phyloP scores from a whole-genome alignment of 1,140 invertebrate genomes.

The Batillaria attramentaria region DNA sequence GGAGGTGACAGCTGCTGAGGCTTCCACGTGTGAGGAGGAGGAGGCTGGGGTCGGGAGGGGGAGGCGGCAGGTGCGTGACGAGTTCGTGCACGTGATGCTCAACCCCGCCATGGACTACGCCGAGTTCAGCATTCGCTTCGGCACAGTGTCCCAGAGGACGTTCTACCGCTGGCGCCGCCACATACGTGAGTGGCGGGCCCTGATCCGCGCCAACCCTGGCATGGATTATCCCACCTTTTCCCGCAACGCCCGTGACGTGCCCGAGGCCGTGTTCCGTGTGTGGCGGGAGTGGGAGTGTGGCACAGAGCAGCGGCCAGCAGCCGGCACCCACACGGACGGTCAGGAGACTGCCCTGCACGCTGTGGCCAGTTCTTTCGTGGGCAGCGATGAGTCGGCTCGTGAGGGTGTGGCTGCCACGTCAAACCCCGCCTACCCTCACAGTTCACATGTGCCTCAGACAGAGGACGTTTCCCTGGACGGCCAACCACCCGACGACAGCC shows the following conservation, averaged over 20 bases:
- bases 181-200: slow-evolving; percentile 25
- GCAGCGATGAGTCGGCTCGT: no score
- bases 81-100: slow-evolving; percentile 36
- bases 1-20: no score
- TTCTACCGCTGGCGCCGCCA: slow-evolving; percentile 39
- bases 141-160: slow-evolving; percentile 32
- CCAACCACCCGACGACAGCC: no score
- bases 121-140: slow-evolving; percentile 32
- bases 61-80: slow-evolving; percentile 27
- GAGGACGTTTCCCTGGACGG: neutral
- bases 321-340: neutral
- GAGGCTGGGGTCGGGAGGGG: neutral
- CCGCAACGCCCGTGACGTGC: slow-evolving; percentile 24
- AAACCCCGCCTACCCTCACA: neutral
- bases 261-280: slow-evolving; percentile 31
- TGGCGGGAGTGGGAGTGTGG: slow-evolving; percentile 30
- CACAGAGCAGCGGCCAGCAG: neutral
- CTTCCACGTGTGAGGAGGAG: slow-evolving; percentile 11
- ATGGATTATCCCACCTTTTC: slow-evolving; percentile 39
- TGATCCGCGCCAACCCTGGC: slow-evolving; percentile 32
- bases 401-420: no score
- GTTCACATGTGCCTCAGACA: neutral
- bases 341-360: neutral
- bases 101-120: slow-evolving; percentile 39
- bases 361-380: neutral